Evolutionary conservation across 2,797 vertebrate species (phyloP).

Genomic region (Neosalanx taihuensis): DNA sequence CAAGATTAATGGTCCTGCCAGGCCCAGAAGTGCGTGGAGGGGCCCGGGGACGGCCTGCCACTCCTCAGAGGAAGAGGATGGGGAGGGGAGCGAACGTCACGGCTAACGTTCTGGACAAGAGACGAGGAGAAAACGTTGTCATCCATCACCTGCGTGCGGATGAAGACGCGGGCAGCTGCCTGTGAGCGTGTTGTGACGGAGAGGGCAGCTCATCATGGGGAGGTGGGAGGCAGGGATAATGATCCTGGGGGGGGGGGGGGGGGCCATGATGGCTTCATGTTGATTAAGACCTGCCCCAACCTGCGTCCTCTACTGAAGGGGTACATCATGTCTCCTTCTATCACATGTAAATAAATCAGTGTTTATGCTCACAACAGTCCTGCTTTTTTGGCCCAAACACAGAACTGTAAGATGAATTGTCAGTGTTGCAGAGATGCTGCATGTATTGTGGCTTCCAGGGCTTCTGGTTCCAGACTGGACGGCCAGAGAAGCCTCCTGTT

Average conservation of each 20-base stretch:
- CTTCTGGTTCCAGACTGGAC: constrained; percentile 59
- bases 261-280: not conserved
- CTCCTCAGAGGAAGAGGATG: constrained; percentile 60
- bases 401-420: too few relatives aligned
- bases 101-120: constrained; percentile 18
- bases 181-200: constrained; percentile 38
- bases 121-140: constrained; percentile 37
- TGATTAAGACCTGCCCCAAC: constrained; percentile 21
- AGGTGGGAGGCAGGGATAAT: not conserved
- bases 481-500: constrained; percentile 52
- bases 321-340: too few relatives aligned
- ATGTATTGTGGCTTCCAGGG: too few relatives aligned
- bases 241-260: not conserved
- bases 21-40: constrained; percentile 52
- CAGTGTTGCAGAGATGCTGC: too few relatives aligned
- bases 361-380: too few relatives aligned
- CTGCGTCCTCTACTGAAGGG: too few relatives aligned
- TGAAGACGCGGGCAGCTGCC: constrained; percentile 39
- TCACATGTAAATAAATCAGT: too few relatives aligned
- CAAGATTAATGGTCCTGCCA: constrained; percentile 76
- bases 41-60: constrained; percentile 55
- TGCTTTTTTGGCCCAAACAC: constrained; percentile 57
- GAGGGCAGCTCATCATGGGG: constrained; percentile 32
- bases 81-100: constrained; percentile 42
- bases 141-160: constrained; percentile 43